Evolutionary conservation across 2,797 vertebrate genomes (phyloP).

Genomic region (Acanthurus tractus): DNA sequence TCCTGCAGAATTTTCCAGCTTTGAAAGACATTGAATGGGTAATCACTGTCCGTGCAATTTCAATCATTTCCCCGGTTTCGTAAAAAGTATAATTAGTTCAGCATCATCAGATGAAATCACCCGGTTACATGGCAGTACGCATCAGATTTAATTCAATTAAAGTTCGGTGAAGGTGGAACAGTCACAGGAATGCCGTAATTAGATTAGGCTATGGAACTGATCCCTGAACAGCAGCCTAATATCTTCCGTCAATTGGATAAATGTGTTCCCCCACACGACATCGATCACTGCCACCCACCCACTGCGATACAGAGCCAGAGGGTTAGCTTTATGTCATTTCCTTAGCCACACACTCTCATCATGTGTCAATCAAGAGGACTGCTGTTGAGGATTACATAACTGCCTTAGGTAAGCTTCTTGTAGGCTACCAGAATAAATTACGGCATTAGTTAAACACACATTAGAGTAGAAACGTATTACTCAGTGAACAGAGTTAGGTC

Average conservation of each 20-base stretch:
- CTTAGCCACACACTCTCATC: constrained; percentile 64
- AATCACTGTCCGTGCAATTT: neutral
- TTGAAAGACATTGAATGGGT: neutral
- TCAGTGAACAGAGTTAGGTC: neutral
- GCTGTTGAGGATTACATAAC: constrained; percentile 47
- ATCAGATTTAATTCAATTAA: constrained; percentile 35
- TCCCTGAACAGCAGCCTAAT: constrained; percentile 31
- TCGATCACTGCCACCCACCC: constrained; percentile 55
- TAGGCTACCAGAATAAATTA: neutral
- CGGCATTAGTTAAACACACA: neutral
- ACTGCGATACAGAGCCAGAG: constrained; percentile 48
- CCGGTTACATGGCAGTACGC: constrained; percentile 2
- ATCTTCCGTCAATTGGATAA: constrained; percentile 50
- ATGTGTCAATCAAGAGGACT: constrained; percentile 54
- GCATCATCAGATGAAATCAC: constrained; percentile 36
- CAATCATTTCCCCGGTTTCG: neutral
- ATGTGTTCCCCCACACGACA: constrained; percentile 45
- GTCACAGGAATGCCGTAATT: constrained; percentile 25
- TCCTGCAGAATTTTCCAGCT: neutral
- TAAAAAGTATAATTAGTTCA: constrained; percentile 19
- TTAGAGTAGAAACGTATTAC: neutral
- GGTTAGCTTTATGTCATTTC: constrained; percentile 60
- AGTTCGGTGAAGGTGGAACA: neutral
- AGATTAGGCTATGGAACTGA: constrained; percentile 18
- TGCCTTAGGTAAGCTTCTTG: constrained; percentile 32